A percentile compares a stretch with the other conserved stretches of the same genome.
These are phyloP conservation scores for Acanthosepion pharaonis DNA, from an alignment of 2,888 invertebrate species.

Conservation along the genomic window DNA sequence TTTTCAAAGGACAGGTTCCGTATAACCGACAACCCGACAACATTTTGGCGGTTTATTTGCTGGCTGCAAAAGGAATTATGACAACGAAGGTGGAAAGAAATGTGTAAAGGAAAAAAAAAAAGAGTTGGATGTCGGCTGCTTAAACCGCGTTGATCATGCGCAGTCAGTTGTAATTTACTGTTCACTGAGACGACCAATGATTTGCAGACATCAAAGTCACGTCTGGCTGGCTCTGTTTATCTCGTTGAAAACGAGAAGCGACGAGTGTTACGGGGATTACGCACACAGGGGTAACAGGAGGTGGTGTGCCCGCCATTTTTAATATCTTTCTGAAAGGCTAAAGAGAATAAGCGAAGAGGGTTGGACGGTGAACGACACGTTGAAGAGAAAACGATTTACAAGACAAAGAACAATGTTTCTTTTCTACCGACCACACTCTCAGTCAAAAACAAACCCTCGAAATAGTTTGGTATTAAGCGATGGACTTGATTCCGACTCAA, in stretches of 20 bases:
- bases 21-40: neutral
- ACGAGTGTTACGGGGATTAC: conserved; percentile 5
- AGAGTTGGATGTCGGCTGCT: neutral
- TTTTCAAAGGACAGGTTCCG: neutral
- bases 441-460: no score
- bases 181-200: neutral
- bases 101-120: neutral
- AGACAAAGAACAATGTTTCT: neutral
- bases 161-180: conserved; percentile 22
- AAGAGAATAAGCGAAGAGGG: neutral
- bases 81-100: neutral
- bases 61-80: neutral
- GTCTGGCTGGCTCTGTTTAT: conserved; percentile 12
- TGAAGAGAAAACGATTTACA: neutral
- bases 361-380: neutral
- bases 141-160: neutral
- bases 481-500: no score
- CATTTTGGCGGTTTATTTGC: neutral
- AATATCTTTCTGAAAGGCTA: neutral
- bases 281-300: neutral
- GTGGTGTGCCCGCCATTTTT: neutral
- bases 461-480: no score
- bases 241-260: neutral
- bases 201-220: conserved; percentile 22
- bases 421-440: neutral